Evolutionary conservation across 2,113 vertebrate species (phyloP).

Genomic region (Grus americana): DNA sequence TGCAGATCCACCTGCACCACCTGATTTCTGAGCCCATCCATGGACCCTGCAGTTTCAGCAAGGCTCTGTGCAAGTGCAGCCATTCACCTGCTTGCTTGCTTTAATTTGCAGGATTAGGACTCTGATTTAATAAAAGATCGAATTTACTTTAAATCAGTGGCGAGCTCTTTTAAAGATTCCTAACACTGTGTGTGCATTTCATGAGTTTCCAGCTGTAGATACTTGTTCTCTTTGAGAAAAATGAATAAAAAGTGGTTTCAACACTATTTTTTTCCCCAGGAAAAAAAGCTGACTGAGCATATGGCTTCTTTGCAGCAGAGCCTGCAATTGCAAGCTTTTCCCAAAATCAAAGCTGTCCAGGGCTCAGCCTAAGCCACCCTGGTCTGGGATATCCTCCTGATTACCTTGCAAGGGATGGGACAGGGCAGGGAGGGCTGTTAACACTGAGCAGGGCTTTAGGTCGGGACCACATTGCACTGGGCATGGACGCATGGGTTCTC

Average conservation of each 20-base stretch:
- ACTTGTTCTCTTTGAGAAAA: constrained; percentile 27
- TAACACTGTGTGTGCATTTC: neutral
- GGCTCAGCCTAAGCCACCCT: neutral
- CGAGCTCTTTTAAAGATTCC: neutral
- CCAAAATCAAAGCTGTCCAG: neutral
- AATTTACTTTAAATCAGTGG: neutral
- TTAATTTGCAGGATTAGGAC: neutral
- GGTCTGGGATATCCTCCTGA: neutral
- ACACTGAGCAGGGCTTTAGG: neutral
- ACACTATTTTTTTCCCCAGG: neutral
- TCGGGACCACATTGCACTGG: neutral
- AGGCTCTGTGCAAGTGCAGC: neutral
- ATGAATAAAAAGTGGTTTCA: constrained; percentile 1
- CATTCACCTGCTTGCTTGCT: neutral
- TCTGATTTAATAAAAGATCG: neutral
- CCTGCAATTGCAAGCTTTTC: neutral
- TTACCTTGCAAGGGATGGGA: neutral
- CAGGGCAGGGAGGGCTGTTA: neutral
- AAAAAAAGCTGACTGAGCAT: constrained; percentile 15
- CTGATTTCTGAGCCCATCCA: neutral
- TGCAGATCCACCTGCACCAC: neutral
- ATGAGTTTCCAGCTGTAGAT: constrained; percentile 27
- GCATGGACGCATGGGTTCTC: neutral
- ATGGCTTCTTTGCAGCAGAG: neutral
- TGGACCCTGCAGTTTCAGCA: neutral